Evolutionary conservation across 2,888 invertebrate species (phyloP).

Genomic region (Odontomyia ornata): DNA sequence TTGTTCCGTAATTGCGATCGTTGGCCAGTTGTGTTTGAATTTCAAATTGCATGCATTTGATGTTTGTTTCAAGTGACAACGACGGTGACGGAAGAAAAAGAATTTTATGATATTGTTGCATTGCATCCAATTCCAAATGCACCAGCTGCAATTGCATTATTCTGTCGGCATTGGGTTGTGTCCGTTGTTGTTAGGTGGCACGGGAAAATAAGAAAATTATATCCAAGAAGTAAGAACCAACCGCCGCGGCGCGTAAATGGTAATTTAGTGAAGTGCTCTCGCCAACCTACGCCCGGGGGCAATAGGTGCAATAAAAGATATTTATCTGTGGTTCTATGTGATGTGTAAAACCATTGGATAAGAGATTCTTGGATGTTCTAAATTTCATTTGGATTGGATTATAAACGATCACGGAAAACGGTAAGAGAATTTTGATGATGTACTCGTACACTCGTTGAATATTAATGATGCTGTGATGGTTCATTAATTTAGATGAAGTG

Average conservation of each 20-base stretch:
- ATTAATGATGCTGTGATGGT: neutral
- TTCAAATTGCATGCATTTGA: conserved; percentile 17
- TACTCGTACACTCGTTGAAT: neutral
- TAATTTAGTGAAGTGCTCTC: conserved; percentile 32
- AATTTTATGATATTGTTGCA: conserved; percentile 31
- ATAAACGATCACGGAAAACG: conserved; percentile 24
- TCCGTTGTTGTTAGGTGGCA: neutral
- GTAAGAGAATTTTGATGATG: conserved; percentile 21
- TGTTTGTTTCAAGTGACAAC: conserved; percentile 24
- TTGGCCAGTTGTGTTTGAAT: conserved; percentile 3
- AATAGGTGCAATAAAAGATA: conserved; percentile 1
- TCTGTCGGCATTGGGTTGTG: neutral
- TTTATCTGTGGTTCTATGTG: conserved; percentile 9
- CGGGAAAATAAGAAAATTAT: neutral
- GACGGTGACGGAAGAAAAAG: no score
- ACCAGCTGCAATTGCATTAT: conserved; percentile 11
- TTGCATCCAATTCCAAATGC: conserved; percentile 15
- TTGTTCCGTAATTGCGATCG: conserved; percentile 15
- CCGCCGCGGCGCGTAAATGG: conserved; percentile 2
- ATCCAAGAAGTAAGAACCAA: conserved; percentile 7
- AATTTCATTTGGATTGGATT: conserved; percentile 23
- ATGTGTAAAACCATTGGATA: conserved; percentile 15
- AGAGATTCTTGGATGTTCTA: conserved; percentile 20
- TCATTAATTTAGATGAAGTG: neutral
- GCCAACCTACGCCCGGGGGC: neutral